Evolutionary conservation across 2,113 vertebrate genomes (phyloP), one percentile per base, ranked within the genome.

Genomic region (Macquaria australasica): DNA sequence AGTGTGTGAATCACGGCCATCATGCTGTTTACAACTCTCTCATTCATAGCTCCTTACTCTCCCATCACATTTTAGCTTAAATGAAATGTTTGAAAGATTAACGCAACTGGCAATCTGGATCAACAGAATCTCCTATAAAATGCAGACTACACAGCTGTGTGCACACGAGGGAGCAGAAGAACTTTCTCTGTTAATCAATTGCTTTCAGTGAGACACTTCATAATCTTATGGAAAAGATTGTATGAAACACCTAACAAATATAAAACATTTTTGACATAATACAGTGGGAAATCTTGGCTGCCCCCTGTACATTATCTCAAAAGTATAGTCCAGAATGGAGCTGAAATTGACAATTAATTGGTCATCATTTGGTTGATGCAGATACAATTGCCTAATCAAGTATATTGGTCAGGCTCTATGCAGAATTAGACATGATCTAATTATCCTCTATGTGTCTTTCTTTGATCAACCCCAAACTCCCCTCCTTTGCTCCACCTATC

Each of bases 1-100:
- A 84, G 87, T 62, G 74, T 81, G 84, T 92, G 92, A 94, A 79
- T 94, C 93, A 93, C 12, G 0, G 39, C 58, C 56, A 48, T 72
- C 31, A 10, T 39, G 48, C 71, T 31, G 64, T 74, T 71, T 76
- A 20, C 55, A 53, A n/a, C 53, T 31, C 41, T 73, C 56, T 41
- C 25, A 43, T 59, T 77, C 53, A 34, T 21, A 51, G 12, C 63
- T 45, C 20, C 68, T 73, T 5, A 28, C 8, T 55, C 48, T 20
- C 20, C 34, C 34, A 11, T 39, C 37, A 34, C 43, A 18, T 31
- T 56, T 15, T 23, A 41, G 21, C 55, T 56, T 23, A n/a, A n/a
- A 56, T 56, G 55, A 56, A 56, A 56, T 58, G 56, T 66, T 28
- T 20, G 59, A 34, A 18, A 20, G 28, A 60, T 23, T 55, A 23